A percentile compares a stretch with the other conserved stretches of the same genome.
Evolutionary conservation across 2,888 invertebrate species (phyloP).

Genomic region (Drosophila borborema): DNA sequence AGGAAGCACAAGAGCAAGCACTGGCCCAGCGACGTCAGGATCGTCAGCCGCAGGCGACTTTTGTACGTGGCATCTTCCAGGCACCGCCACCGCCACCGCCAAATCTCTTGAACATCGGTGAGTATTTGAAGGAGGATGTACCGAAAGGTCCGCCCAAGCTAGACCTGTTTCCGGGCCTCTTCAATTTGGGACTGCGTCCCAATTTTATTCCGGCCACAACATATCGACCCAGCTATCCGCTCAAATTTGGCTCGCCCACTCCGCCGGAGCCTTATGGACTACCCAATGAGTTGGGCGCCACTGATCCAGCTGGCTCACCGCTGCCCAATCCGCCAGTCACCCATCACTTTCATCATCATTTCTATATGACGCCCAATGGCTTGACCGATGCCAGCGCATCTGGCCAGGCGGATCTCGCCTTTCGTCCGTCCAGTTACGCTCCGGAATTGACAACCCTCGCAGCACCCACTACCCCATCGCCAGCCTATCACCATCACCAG

Average conservation of each 20-base stretch:
- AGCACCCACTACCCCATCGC: not conserved
- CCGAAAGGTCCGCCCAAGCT: constrained; percentile 68
- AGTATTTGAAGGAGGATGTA: constrained; percentile 70
- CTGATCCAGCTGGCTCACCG: not conserved
- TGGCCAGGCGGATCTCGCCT: constrained; percentile 25
- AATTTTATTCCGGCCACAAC: constrained; percentile 79
- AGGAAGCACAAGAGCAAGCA: constrained; percentile 47
- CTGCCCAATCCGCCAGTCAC: constrained; percentile 59
- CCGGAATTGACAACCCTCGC: constrained; percentile 21
- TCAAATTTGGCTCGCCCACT: constrained; percentile 56
- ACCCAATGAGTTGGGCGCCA: constrained; percentile 34
- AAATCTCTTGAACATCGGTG: constrained; percentile 83
- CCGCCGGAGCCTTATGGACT: constrained; percentile 45
- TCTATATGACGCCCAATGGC: constrained; percentile 78
- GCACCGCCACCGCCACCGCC: constrained; percentile 64
- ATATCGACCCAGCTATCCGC: constrained; percentile 79
- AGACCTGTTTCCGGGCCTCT: constrained; percentile 69
- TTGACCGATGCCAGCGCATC: constrained; percentile 6
- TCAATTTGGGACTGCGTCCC: constrained; percentile 59
- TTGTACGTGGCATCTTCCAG: constrained; percentile 72
- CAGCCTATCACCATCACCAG: constrained; percentile 11
- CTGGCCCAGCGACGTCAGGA: constrained; percentile 75
- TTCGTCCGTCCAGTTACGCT: constrained; percentile 25
- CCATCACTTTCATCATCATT: constrained; percentile 85
- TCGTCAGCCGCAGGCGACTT: constrained; percentile 72